Evolutionary conservation across 2,113 vertebrate species (phyloP).

Genomic region (Ceyx cyanopectus): DNA sequence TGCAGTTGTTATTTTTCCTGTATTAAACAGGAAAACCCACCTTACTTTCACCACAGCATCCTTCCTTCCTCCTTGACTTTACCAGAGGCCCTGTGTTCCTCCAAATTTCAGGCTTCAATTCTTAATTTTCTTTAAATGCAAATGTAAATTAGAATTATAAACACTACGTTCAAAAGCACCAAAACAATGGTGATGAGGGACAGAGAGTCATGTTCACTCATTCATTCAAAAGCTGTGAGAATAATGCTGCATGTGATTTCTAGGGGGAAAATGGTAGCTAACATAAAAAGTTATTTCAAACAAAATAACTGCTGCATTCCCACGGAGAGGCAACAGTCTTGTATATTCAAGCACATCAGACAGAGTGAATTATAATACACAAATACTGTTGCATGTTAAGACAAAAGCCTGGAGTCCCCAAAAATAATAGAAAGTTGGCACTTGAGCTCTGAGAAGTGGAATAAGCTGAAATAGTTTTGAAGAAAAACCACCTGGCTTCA

Average conservation of each 20-base stretch:
- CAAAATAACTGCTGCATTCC: slow-evolving; percentile 44
- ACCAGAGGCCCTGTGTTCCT: background rate
- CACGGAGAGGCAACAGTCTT: slow-evolving; percentile 16
- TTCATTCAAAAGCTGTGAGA: background rate
- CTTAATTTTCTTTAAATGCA: background rate
- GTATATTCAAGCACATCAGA: slow-evolving; percentile 36
- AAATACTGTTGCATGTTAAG: slow-evolving; percentile 35
- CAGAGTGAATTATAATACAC: slow-evolving; percentile 22
- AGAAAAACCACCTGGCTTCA: slow-evolving; percentile 50
- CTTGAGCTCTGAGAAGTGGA: background rate
- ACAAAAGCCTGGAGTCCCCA: slow-evolving; percentile 18
- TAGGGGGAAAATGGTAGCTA: background rate
- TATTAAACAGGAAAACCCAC: background rate
- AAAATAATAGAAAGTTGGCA: slow-evolving; percentile 50
- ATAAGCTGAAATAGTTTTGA: slow-evolving; percentile 48
- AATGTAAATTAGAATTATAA: slow-evolving; percentile 19
- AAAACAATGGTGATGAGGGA: background rate
- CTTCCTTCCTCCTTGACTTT: background rate
- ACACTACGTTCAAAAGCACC: background rate
- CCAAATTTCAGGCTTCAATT: background rate
- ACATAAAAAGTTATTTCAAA: slow-evolving; percentile 47
- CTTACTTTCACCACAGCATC: background rate
- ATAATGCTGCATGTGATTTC: background rate
- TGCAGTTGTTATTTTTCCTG: background rate
- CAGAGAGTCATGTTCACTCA: background rate